A percentile compares a stretch with the other conserved stretches of the same genome.
Evolutionary conservation across 2,888 invertebrate genomes (phyloP).

Genomic region (Eupithecia pulchellata): DNA sequence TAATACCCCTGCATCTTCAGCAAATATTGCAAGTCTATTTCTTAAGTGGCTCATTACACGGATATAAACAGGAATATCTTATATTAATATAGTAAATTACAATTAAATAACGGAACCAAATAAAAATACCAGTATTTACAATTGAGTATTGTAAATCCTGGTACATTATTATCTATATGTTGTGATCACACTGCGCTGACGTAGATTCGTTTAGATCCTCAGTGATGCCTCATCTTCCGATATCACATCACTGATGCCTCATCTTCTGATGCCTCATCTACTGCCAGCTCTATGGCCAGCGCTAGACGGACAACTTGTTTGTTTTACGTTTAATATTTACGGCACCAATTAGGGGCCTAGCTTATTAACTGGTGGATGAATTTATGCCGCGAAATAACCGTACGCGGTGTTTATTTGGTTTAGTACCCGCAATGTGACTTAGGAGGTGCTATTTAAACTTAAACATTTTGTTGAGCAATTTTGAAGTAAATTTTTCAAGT

Average conservation of each 20-base stretch:
- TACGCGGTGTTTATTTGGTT: constrained; percentile 61
- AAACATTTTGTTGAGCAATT: constrained; percentile 1
- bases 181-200: background rate
- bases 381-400: constrained; percentile 66
- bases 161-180: background rate
- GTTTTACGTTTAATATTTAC: constrained; percentile 78
- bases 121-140: no score
- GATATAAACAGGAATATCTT: no score
- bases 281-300: constrained; percentile 51
- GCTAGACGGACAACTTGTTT: constrained; percentile 68
- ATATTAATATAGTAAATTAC: no score
- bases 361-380: constrained; percentile 76
- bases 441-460: constrained; percentile 42
- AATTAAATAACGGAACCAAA: no score
- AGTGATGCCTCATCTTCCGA: background rate
- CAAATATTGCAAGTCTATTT: background rate
- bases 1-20: no score
- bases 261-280: background rate
- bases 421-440: constrained; percentile 60
- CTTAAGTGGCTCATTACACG: no score
- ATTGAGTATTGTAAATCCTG: no score
- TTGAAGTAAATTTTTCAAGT: background rate
- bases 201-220: no score
- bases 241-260: background rate
- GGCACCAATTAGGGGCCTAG: constrained; percentile 72